phyloP scores from a whole-genome alignment of 2,888 invertebrate species.

The Caenorhabditis plicata region DNA sequence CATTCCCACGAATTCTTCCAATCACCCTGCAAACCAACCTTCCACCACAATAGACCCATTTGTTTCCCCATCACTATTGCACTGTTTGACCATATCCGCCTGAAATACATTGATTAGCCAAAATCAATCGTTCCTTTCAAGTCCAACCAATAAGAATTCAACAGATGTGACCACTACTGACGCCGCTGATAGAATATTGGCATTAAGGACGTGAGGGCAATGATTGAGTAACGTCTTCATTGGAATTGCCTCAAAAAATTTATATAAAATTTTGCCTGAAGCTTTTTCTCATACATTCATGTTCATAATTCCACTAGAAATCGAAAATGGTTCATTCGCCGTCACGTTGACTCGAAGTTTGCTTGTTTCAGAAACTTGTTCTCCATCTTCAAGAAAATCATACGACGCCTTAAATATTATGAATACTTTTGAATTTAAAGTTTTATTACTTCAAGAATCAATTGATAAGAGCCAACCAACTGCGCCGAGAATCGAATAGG shows the following conservation, averaged over 20 bases:
- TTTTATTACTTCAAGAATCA: conserved; percentile 39
- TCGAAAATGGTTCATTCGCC: conserved; percentile 40
- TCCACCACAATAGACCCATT: no score
- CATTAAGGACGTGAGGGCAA: conserved; percentile 43
- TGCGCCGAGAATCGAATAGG: conserved; percentile 42
- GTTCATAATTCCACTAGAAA: conserved; percentile 32
- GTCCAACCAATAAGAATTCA: conserved; percentile 43
- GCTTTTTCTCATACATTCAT: conserved; percentile 24
- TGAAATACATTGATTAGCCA: no score
- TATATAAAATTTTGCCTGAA: neutral
- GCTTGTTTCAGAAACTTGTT: neutral
- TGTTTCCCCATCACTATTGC: no score
- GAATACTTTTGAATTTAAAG: neutral
- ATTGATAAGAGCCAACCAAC: conserved; percentile 38
- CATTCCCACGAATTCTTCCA: no score
- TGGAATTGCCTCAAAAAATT: conserved; percentile 36
- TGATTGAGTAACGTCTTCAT: conserved; percentile 40
- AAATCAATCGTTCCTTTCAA: conserved; percentile 14
- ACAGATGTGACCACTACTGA: conserved; percentile 31
- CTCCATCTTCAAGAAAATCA: neutral
- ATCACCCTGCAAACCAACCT: no score
- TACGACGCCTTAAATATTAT: conserved; percentile 6
- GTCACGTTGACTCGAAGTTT: conserved; percentile 25
- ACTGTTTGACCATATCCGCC: no score
- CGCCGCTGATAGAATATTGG: conserved; percentile 28